phyloP scores from a whole-genome alignment of 2,113 vertebrate genomes.

The Procavia capensis region DNA sequence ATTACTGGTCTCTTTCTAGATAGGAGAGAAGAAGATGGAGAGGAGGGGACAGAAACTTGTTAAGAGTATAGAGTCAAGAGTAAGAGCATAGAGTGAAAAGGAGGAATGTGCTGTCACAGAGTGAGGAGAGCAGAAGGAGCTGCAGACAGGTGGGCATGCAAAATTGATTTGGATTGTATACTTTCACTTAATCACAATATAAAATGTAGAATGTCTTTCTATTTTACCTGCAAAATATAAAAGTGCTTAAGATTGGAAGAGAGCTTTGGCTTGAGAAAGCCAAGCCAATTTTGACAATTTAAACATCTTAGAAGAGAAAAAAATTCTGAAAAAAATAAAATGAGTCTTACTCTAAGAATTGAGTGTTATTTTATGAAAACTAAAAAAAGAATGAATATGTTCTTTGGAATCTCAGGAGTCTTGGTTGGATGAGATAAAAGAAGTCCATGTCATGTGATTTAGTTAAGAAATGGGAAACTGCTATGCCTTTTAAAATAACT shows the following conservation, averaged over 20 bases:
- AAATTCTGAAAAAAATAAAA: not conserved
- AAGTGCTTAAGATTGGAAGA: not conserved
- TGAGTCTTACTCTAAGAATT: not conserved
- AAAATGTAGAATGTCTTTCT: too few species aligned
- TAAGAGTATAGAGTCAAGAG: too few species aligned
- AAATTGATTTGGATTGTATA: too few species aligned
- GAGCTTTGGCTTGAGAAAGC: not conserved
- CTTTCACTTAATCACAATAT: too few species aligned
- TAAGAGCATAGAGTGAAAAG: too few species aligned
- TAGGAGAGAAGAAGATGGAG: too few species aligned
- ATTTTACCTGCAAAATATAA: not conserved
- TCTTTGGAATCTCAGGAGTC: not conserved
- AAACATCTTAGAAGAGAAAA: not conserved
- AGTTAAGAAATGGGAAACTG: not conserved
- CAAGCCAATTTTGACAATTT: conserved; percentile 36
- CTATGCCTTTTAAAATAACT: not conserved
- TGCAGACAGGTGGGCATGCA: too few species aligned
- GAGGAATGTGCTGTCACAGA: too few species aligned
- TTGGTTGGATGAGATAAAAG: not conserved
- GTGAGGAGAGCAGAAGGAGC: too few species aligned
- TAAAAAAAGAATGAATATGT: not conserved
- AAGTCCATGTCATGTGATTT: not conserved
- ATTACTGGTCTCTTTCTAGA: too few species aligned
- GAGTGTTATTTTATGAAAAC: not conserved
- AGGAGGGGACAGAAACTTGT: too few species aligned